Evolutionary conservation across 2,797 vertebrate genomes (phyloP), one percentile per base, ranked within the genome.

Genomic region (Bucorvus abyssinicus): DNA sequence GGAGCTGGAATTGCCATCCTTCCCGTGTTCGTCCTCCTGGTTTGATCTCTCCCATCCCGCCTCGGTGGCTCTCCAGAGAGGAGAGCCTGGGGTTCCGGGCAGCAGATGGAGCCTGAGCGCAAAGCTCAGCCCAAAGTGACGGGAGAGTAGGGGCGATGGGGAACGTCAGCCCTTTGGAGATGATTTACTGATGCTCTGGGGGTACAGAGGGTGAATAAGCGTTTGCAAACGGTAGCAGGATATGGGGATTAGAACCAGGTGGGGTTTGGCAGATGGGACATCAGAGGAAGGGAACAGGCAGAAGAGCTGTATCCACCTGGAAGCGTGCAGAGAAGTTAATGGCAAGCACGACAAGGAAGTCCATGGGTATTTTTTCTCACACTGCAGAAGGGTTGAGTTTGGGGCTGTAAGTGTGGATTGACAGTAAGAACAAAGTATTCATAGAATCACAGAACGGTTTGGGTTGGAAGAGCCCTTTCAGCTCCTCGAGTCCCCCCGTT

Each of bases 91-190:
- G 26, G 5, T 73, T 7, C 26, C 38, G 53, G 34, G 22, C 68
- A 65, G 64, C 16, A 73, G n/a, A 22, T 5, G 14, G 36, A 52
- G n/a, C 8, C 12, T 13, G 36, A 69, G 18, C 2, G 2, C 86
- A 52, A 60, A 68, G 20, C 24, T 40, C 42, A 34, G n/a, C 16
- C 15, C 17, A 27, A 56, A 83, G 50, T 56, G 15, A 49, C 32
- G 49, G 3, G 4, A 26, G 32, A 10, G 4, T 0, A 50, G 34
- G 7, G 15, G 10, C 20, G 49, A 8, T 4, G 55, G 71, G 61
- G 63, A 52, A 14, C 8, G 2, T 27, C 22, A 52, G 56, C 56
- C 30, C 40, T 78, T 34, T 53, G 20, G n/a, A n/a, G 19, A n/a
- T 19, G 56, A 34, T 52, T 61, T 40, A 20, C 47, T n/a, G 63